phyloP scores from a whole-genome alignment of 2,113 vertebrate species.

The Isurus oxyrinchus region DNA sequence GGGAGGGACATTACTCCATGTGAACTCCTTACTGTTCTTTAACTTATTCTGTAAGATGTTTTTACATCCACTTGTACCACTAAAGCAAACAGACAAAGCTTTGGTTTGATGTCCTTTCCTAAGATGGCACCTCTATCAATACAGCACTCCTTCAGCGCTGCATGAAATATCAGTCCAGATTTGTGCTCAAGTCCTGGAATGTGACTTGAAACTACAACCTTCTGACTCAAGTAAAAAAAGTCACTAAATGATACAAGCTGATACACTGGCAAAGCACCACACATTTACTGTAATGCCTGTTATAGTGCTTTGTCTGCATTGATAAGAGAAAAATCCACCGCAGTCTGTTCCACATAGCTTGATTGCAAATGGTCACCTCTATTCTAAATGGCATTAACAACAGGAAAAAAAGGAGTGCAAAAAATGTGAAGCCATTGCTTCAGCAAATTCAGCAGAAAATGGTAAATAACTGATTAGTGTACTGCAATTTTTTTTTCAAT shows the following conservation, averaged over 20 bases:
- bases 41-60: not conserved
- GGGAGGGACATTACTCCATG: not conserved
- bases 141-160: not conserved
- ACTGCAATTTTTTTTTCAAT: not conserved
- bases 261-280: not conserved
- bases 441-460: not conserved
- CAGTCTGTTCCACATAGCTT: not conserved
- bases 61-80: not conserved
- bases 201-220: not conserved
- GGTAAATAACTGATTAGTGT: not conserved
- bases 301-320: not conserved
- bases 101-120: not conserved
- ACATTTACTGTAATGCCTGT: not conserved
- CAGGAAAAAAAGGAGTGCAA: not conserved
- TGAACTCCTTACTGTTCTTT: not conserved
- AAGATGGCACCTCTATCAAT: not conserved
- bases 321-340: not conserved
- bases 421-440: not conserved
- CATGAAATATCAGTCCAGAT: not conserved
- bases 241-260: not conserved
- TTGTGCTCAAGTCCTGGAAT: not conserved
- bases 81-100: not conserved
- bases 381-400: not conserved
- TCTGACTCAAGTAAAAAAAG: not conserved
- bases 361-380: not conserved